These are phyloP conservation scores for Eupithecia insigniata DNA, from an alignment of 2,888 invertebrate species.

Conservation along the genomic window DNA sequence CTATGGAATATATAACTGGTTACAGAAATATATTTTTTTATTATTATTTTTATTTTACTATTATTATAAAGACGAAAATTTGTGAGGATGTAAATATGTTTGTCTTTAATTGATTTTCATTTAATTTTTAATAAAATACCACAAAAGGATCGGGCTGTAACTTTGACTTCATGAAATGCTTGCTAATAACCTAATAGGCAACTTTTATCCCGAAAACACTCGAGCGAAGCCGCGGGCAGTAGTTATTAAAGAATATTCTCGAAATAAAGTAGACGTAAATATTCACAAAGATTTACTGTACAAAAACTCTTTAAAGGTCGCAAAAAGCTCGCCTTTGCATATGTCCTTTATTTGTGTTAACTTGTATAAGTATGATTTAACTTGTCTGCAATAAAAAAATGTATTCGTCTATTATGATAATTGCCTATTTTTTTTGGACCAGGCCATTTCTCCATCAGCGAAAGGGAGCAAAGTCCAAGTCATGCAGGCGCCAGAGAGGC, in stretches of 20 bases:
- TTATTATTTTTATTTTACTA: too few species aligned
- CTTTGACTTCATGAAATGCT: too few species aligned
- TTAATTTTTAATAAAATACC: too few species aligned
- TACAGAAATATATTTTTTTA: too few species aligned
- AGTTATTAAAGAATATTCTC: background rate
- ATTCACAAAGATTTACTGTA: background rate
- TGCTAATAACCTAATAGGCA: background rate
- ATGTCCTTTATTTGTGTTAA: background rate
- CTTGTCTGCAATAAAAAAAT: background rate
- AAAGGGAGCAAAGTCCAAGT: slow-evolving; percentile 13
- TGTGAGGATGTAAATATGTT: too few species aligned
- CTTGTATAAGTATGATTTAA: background rate
- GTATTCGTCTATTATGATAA: background rate
- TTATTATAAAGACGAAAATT: too few species aligned
- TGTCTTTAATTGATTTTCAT: too few species aligned
- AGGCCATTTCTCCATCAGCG: background rate
- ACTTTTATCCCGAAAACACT: background rate
- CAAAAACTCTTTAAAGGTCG: background rate
- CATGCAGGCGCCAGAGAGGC: slow-evolving; percentile 24
- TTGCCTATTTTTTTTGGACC: background rate
- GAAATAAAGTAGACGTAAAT: too few species aligned
- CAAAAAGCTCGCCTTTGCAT: background rate
- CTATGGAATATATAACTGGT: too few species aligned
- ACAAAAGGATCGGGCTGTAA: too few species aligned
- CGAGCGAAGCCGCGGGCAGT: background rate